Conservation (phyloP, 2,797 vertebrate species). For the Xyrichtys novacula region DNA sequence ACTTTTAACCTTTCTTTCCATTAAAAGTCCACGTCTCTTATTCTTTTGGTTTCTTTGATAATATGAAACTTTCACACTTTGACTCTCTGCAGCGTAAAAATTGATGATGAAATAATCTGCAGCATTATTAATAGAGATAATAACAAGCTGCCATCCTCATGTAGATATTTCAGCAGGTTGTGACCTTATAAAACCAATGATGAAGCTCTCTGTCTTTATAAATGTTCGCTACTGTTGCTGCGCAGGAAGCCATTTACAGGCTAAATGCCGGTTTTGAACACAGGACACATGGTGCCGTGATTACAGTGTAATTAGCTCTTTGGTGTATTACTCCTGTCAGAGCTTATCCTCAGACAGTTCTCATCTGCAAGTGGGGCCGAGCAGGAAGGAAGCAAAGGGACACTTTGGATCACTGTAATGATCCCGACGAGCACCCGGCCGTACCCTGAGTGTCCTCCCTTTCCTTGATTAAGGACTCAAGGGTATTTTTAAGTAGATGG, state of each 20-base stretch:
- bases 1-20: too few species aligned
- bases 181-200: background rate
- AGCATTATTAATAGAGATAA: too few species aligned
- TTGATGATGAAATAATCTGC: background rate
- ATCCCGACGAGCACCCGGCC: conserved; percentile 68
- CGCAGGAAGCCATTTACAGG: conserved; percentile 40
- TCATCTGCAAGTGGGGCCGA: conserved; percentile 59
- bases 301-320: conserved; percentile 70
- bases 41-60: too few species aligned
- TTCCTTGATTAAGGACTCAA: conserved; percentile 69
- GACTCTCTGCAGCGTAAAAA: too few species aligned
- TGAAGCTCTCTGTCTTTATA: conserved; percentile 2
- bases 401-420: conserved; percentile 73
- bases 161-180: background rate
- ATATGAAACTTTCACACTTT: too few species aligned
- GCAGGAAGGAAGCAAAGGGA: conserved; percentile 56
- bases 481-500: conserved; percentile 55
- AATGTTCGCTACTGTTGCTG: conserved; percentile 3
- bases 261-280: conserved; percentile 46
- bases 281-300: conserved; percentile 50
- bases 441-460: conserved; percentile 71
- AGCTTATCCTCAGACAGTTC: conserved; percentile 60
- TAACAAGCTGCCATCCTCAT: background rate
- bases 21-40: too few species aligned
- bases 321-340: conserved; percentile 74